Evolutionary conservation across 2,888 invertebrate species (phyloP).

Genomic region (Eueremaeus valkanovi): DNA sequence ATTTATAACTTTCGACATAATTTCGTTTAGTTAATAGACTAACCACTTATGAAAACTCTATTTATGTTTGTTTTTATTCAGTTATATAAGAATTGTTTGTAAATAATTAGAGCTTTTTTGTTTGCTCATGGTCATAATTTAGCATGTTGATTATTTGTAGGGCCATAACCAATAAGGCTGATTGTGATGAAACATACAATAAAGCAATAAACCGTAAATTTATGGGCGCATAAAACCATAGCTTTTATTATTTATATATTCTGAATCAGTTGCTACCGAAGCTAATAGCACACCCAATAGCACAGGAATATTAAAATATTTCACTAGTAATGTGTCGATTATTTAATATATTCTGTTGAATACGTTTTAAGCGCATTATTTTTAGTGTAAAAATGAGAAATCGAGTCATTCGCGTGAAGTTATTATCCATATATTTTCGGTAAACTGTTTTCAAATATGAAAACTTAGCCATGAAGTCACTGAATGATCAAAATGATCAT

Average conservation of each 20-base stretch:
- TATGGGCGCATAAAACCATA: not conserved
- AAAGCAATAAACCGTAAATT: constrained; percentile 6
- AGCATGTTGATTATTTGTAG: not conserved
- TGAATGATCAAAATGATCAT: too few species aligned
- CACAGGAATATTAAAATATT: not conserved
- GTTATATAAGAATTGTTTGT: too few species aligned
- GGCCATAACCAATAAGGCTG: too few species aligned
- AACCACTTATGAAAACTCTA: too few species aligned
- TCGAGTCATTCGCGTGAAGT: not conserved
- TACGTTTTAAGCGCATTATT: not conserved
- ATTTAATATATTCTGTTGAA: not conserved
- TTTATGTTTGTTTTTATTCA: too few species aligned
- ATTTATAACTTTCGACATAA: too few species aligned
- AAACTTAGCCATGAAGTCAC: too few species aligned
- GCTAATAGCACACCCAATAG: not conserved
- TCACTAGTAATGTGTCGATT: not conserved
- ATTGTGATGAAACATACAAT: too few species aligned
- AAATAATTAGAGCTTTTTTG: too few species aligned
- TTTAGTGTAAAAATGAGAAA: not conserved
- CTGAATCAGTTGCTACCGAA: not conserved
- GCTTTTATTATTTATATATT: not conserved
- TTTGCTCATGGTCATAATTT: too few species aligned
- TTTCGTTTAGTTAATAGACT: too few species aligned
- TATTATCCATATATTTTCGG: not conserved
- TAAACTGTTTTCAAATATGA: not conserved